phyloP scores from a whole-genome alignment of 2,888 invertebrate species.

The Tenthredo livida region DNA sequence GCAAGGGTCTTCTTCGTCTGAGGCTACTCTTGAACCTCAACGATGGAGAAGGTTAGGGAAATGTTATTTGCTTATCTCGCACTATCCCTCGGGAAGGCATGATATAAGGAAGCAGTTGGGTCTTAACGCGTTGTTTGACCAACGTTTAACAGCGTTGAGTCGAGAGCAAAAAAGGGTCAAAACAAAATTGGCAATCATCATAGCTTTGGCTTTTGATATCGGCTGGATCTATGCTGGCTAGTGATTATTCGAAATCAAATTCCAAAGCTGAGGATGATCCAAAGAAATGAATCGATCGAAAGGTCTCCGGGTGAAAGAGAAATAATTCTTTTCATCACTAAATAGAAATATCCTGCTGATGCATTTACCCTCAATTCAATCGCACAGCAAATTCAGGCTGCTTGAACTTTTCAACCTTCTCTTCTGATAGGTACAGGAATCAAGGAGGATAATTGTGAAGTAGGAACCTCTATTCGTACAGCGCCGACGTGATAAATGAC shows the following conservation, averaged over 20 bases:
- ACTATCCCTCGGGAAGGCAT: constrained; percentile 26
- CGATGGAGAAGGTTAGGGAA: constrained; percentile 28
- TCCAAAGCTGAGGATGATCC: neutral
- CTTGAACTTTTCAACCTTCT: neutral
- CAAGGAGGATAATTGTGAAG: neutral
- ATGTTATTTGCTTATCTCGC: constrained; percentile 35
- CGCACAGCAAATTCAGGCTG: neutral
- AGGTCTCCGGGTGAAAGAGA: neutral
- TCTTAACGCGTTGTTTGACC: constrained; percentile 32
- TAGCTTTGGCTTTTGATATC: neutral
- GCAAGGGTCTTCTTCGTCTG: constrained; percentile 20
- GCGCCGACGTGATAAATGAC: constrained; percentile 5
- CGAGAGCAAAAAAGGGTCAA: neutral
- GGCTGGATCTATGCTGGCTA: neutral
- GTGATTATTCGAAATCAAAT: neutral
- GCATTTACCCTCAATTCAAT: neutral
- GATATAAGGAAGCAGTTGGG: constrained; percentile 22
- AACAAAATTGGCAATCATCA: neutral
- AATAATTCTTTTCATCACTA: neutral
- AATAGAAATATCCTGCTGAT: neutral
- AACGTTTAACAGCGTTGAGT: constrained; percentile 26
- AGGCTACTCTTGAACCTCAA: constrained; percentile 29
- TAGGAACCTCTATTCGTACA: neutral
- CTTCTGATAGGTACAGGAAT: neutral
- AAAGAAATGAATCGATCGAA: neutral